These are phyloP conservation scores for Chironomus tepperi DNA, from an alignment of 1,140 invertebrate genomes.

Conservation along the genomic window DNA sequence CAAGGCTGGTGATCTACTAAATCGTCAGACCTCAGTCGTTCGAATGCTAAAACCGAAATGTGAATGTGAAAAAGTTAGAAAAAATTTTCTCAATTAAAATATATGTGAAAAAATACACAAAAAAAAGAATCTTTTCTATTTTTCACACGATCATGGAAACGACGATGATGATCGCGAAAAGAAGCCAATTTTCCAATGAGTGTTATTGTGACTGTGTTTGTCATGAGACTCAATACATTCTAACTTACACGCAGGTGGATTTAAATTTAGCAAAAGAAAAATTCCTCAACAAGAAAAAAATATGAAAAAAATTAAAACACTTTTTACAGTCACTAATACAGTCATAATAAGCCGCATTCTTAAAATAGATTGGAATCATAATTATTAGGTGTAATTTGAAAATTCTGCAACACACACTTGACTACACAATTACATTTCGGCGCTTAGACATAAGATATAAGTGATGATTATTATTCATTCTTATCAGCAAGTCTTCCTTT, in stretches of 20 bases:
- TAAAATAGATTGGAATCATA: conserved; percentile 11
- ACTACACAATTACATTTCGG: neutral
- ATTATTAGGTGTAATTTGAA: conserved; percentile 19
- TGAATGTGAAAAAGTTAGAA: conserved; percentile 16
- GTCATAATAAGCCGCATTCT: neutral
- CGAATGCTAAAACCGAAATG: conserved; percentile 30
- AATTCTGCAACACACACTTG: neutral
- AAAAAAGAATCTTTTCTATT: neutral
- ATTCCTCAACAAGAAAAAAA: neutral
- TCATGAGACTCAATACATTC: neutral
- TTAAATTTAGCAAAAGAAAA: conserved; percentile 20
- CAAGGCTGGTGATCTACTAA: conserved; percentile 42
- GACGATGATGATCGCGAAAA: conserved; percentile 19
- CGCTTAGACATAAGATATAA: neutral
- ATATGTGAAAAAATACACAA: neutral
- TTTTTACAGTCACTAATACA: neutral
- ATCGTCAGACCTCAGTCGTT: conserved; percentile 43
- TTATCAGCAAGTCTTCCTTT: neutral
- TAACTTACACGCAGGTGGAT: conserved; percentile 20
- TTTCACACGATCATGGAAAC: conserved; percentile 23
- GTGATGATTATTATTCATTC: neutral
- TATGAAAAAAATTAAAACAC: conserved; percentile 16
- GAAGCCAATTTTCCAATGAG: conserved; percentile 13
- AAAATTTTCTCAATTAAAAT: conserved; percentile 17
- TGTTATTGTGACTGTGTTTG: neutral